These are phyloP conservation scores for Drosophila tani DNA, from an alignment of 1,140 invertebrate genomes.

Conservation along the genomic window DNA sequence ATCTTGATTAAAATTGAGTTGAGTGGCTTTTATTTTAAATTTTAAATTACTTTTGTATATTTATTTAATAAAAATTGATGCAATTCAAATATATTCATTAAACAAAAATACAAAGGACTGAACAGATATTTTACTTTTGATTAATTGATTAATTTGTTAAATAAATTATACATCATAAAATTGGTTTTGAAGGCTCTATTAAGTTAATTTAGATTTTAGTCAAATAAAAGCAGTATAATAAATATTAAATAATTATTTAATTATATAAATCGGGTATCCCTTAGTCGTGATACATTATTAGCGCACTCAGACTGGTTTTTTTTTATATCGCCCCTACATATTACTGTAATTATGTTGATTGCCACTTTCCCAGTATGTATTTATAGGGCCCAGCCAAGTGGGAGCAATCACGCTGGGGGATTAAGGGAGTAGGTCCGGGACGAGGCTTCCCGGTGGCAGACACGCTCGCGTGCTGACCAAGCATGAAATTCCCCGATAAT, in stretches of 20 bases:
- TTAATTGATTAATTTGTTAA: too few relatives aligned
- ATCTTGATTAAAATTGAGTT: not conserved
- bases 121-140: too few relatives aligned
- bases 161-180: too few relatives aligned
- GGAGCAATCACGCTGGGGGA: conserved; percentile 39
- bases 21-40: not conserved
- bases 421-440: conserved; percentile 21
- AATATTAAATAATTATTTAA: too few relatives aligned
- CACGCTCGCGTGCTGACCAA: conserved; percentile 39
- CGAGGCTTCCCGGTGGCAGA: conserved; percentile 11
- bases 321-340: conserved; percentile 20
- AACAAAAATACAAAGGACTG: not conserved
- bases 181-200: too few relatives aligned
- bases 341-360: conserved; percentile 65
- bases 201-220: not conserved
- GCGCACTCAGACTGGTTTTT: not conserved
- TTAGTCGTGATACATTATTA: not conserved
- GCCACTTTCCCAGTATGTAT: conserved; percentile 46
- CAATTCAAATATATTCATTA: too few relatives aligned
- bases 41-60: not conserved
- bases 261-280: conserved; percentile 9
- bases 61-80: not conserved
- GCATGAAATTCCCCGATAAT: conserved; percentile 62
- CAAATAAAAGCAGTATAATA: not conserved
- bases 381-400: conserved; percentile 39